Base-by-base conservation (phyloP, 2,797 vertebrate genomes). In the Megaceryle alcyon region DNA sequence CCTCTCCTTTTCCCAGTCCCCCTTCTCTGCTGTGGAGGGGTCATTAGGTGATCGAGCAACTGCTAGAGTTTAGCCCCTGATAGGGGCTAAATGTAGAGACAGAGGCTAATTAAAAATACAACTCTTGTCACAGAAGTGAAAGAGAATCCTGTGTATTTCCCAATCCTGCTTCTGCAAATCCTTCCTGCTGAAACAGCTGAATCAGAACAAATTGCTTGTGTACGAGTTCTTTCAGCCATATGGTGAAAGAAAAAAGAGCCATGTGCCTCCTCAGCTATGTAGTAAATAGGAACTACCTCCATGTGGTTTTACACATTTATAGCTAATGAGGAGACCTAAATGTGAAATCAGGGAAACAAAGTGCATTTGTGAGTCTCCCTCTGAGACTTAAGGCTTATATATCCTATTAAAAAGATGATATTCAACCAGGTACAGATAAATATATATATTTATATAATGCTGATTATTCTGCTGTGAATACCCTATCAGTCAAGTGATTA, bases 171-270 rank as follows among this genome's bases (percentile, higher is more conserved):
- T 97, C 96, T 94, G 91, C 91, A 96, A 94, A 93, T 72, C 82
- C 84, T 94, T 92, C 89, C 95, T 94, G 92, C 87, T 79, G 92
- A 94, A 96, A 94, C 69, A 94, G 94, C 95, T 96, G 95, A 94
- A 94, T 94, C 82, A 86, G 91, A 94, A 82, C 87, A 93, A 96
- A 94, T 49, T 73, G 82, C 82, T 81, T 83, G 54, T 92, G 87
- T 88, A 90, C 2, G 11, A 90, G 73, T 88, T 93, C 68, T 81
- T 97, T 90, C 77, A 86, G 65, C 87, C 87, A 79, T 88, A 91
- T 94, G 91, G 89, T 83, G 72, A 83, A 86, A 64, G 82, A 83
- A 91, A 86, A 82, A 84, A 68, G 60, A 76, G 43, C 78, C 0
- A 0, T 63, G 82, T 92, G 92, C 80, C 94, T 84, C 80, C 72